A percentile compares a stretch with the other conserved stretches of the same genome.
Conservation (phyloP, 2,888 invertebrate species). For the Cryptocheilus praepositus region DNA sequence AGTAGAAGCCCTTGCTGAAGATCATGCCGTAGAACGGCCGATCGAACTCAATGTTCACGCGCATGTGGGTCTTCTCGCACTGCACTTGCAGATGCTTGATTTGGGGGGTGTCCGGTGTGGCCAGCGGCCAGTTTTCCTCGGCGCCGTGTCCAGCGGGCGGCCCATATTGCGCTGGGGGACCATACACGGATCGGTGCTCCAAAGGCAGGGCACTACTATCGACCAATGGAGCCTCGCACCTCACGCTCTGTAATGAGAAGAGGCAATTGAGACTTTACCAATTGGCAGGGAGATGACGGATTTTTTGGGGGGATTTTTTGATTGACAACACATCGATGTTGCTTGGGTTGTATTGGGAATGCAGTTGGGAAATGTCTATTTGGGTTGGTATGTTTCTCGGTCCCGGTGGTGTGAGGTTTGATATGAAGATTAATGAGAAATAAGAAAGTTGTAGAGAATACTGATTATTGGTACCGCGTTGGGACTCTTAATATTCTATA, state of each 20-base stretch:
- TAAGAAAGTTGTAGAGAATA: too few relatives aligned
- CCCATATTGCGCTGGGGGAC: conserved; percentile 74
- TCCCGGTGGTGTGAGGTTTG: too few relatives aligned
- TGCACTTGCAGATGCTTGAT: conserved; percentile 95
- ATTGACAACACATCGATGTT: too few relatives aligned
- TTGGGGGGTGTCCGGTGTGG: conserved; percentile 92
- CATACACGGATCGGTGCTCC: conserved; percentile 87
- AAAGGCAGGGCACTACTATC: conserved; percentile 88
- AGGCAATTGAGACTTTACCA: too few relatives aligned
- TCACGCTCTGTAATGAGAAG: conserved; percentile 80
- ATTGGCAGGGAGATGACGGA: too few relatives aligned
- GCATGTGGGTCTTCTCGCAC: conserved; percentile 96
- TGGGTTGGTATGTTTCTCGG: too few relatives aligned
- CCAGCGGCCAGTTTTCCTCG: conserved; percentile 93
- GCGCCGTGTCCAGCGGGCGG: conserved; percentile 77
- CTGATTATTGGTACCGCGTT: too few relatives aligned
- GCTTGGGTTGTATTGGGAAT: too few relatives aligned
- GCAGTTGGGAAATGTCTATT: too few relatives aligned
- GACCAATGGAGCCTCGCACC: conserved; percentile 85
- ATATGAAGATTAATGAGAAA: too few relatives aligned
- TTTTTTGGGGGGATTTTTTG: too few relatives aligned
- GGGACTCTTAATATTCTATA: too few relatives aligned
- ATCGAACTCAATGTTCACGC: conserved; percentile 96
- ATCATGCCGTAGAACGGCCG: conserved; percentile 97
- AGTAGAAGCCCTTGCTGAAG: conserved; percentile 95